Percentiles rank a stretch among this genome's conserved stretches.
Evolutionary conservation across 2,113 vertebrate species (phyloP).

Genomic region (Ptilonorhynchus violaceus): DNA sequence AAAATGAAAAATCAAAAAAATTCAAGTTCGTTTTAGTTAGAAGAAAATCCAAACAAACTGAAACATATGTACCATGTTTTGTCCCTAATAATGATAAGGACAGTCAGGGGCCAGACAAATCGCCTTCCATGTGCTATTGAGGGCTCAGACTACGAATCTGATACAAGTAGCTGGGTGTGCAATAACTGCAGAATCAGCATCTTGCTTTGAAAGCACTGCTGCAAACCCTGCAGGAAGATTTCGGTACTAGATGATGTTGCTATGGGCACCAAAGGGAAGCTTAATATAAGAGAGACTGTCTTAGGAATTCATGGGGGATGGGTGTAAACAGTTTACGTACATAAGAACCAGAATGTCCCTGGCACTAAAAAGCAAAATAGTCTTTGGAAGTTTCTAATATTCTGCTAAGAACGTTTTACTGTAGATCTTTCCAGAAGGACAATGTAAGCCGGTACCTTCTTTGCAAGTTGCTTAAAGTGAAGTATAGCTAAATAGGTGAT

Average conservation of each 20-base stretch:
- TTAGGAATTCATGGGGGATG: slow-evolving; percentile 54
- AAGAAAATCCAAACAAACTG: not conserved
- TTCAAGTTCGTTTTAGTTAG: not conserved
- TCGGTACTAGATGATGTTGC: slow-evolving; percentile 67
- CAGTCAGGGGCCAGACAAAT: not conserved
- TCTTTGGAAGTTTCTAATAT: not conserved
- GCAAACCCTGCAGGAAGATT: slow-evolving; percentile 56
- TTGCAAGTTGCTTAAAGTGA: not conserved
- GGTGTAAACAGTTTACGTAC: slow-evolving; percentile 7
- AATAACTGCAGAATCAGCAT: slow-evolving; percentile 67
- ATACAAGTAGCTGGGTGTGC: slow-evolving; percentile 15
- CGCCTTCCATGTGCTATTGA: not conserved
- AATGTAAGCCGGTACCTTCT: not conserved
- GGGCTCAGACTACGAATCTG: slow-evolving; percentile 14
- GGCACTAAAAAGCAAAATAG: not conserved
- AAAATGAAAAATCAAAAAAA: not conserved
- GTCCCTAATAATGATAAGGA: not conserved
- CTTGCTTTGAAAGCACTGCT: slow-evolving; percentile 63
- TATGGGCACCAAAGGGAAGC: slow-evolving; percentile 67
- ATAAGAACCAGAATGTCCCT: not conserved
- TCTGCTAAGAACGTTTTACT: not conserved
- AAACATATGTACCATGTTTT: not conserved
- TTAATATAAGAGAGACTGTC: slow-evolving; percentile 27
- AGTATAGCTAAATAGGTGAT: not conserved
- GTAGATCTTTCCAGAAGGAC: not conserved